phyloP scores from a whole-genome alignment of 1,140 invertebrate species.

The Andrena cerasifolii region DNA sequence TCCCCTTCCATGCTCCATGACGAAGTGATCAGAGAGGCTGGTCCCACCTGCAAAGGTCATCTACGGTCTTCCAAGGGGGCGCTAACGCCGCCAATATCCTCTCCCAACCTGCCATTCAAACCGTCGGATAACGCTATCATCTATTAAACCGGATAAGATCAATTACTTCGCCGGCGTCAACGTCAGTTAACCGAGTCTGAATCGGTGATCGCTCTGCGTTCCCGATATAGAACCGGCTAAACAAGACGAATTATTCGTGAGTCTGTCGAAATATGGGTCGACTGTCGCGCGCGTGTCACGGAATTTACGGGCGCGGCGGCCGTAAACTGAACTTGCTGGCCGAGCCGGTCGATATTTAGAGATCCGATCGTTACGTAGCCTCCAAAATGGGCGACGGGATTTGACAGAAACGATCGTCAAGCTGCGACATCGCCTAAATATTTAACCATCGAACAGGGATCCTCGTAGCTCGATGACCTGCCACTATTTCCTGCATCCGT shows the following conservation, averaged over 20 bases:
- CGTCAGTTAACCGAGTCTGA: constrained; percentile 45
- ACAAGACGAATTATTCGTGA: constrained; percentile 57
- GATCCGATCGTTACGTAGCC: constrained; percentile 37
- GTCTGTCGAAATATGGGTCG: constrained; percentile 62
- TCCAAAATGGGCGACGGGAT: constrained; percentile 19
- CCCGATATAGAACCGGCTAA: constrained; percentile 53
- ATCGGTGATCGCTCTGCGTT: constrained; percentile 22
- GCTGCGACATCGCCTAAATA: constrained; percentile 55
- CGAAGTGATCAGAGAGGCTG: background rate
- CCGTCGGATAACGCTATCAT: constrained; percentile 54
- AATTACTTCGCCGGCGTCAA: constrained; percentile 56
- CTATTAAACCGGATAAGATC: constrained; percentile 63
- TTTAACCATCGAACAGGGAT: constrained; percentile 45
- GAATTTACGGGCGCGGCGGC: constrained; percentile 16
- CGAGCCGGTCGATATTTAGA: constrained; percentile 52
- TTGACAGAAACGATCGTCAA: constrained; percentile 29
- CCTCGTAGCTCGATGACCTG: background rate
- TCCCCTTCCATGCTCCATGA: too few species aligned
- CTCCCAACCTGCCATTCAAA: constrained; percentile 26
- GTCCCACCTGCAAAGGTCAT: background rate
- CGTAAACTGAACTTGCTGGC: background rate
- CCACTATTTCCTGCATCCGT: background rate
- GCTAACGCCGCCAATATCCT: constrained; percentile 20
- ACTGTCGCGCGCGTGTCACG: constrained; percentile 39
- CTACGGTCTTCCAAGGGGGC: background rate